These are phyloP conservation scores for Clytia hemisphaerica DNA, from an alignment of 30 jellyfish, hydroid and myxozoan genomes.

Conservation along the genomic window DNA sequence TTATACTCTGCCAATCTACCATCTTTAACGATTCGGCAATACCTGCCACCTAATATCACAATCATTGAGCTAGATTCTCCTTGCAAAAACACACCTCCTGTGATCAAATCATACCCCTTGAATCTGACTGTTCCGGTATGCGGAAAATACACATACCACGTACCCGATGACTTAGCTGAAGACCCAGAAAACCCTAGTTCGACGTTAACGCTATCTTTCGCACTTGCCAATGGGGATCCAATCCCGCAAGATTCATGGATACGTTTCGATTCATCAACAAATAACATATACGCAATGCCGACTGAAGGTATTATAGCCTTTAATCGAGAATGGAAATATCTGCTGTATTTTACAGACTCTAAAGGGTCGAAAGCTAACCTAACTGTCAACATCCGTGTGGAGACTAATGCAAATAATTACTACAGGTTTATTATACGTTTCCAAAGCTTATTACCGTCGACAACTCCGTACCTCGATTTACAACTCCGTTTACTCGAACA, in stretches of 20 bases:
- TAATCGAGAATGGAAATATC: not conserved
- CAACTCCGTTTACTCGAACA: constrained; percentile 21
- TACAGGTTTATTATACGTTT: constrained; percentile 26
- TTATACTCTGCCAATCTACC: no score
- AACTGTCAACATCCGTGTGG: constrained; percentile 8
- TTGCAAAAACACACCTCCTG: constrained; percentile 39
- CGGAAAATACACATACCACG: constrained; percentile 33
- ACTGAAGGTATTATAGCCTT: constrained; percentile 12
- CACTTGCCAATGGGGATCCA: constrained; percentile 12
- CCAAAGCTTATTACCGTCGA: constrained; percentile 15
- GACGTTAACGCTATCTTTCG: constrained; percentile 21
- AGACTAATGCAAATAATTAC: not conserved
- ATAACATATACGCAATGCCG: constrained; percentile 41
- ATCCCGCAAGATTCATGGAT: constrained; percentile 51
- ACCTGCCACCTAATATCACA: no score
- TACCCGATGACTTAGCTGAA: constrained; percentile 45
- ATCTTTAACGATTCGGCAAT: no score
- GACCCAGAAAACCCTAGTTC: constrained; percentile 43
- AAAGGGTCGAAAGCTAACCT: constrained; percentile 37
- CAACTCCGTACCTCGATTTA: constrained; percentile 28
- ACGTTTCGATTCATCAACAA: constrained; percentile 31
- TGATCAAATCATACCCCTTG: constrained; percentile 16
- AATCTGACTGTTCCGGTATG: constrained; percentile 32
- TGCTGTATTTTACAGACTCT: constrained; percentile 26
- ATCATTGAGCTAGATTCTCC: no score